phyloP scores from a whole-genome alignment of 2,113 vertebrate species.

The Ibidorhyncha struthersii region DNA sequence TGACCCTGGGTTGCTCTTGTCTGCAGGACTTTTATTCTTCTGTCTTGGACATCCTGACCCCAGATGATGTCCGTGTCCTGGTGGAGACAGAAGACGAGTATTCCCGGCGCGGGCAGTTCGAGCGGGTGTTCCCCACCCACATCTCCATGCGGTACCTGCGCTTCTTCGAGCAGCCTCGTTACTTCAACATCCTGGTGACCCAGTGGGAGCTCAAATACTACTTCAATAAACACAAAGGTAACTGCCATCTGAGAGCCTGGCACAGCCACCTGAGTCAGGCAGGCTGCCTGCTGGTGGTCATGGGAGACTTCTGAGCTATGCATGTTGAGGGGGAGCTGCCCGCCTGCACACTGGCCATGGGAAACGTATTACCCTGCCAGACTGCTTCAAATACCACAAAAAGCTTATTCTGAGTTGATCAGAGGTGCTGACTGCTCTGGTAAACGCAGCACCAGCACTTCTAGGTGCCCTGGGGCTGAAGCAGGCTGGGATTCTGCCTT shows the following conservation, averaged over 20 bases:
- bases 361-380: neutral
- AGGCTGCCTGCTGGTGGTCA: neutral
- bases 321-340: neutral
- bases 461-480: neutral
- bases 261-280: neutral
- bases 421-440: neutral
- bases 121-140: slow-evolving; percentile 88
- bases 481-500: neutral
- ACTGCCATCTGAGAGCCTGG: neutral
- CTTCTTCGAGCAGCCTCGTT: slow-evolving; percentile 92
- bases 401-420: neutral
- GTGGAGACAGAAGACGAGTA: slow-evolving; percentile 91
- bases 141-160: slow-evolving; percentile 87
- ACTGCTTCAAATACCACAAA: neutral
- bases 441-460: neutral
- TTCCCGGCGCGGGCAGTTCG: slow-evolving; percentile 86
- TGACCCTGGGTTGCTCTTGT: neutral
- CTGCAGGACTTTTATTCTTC: slow-evolving; percentile 84
- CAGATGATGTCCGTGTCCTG: slow-evolving; percentile 87
- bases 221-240: slow-evolving; percentile 84
- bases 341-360: neutral
- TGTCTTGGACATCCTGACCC: slow-evolving; percentile 88
- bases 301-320: neutral
- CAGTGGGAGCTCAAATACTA: slow-evolving; percentile 92
- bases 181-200: slow-evolving; percentile 91